A percentile compares a stretch with the other conserved stretches of the same genome.
Evolutionary conservation across 2,888 invertebrate genomes (phyloP).

Genomic region (Ptychoptera contaminata): DNA sequence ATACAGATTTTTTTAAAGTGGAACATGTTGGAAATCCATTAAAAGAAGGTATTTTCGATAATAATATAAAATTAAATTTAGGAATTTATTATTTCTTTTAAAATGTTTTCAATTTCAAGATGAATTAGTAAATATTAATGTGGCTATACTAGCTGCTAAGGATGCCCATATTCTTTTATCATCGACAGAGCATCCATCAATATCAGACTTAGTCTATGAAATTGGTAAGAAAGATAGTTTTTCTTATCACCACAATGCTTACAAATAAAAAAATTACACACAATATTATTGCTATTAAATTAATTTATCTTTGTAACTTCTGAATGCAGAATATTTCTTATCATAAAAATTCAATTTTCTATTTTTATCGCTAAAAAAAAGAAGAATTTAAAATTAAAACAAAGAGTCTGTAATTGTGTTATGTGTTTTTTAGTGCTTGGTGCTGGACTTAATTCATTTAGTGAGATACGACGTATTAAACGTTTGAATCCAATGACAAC

Average conservation of each 20-base stretch:
- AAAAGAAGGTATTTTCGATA: too few relatives aligned
- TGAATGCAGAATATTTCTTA: neutral
- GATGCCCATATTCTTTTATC: slow-evolving; percentile 56
- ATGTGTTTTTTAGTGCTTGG: slow-evolving; percentile 35
- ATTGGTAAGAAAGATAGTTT: slow-evolving; percentile 31
- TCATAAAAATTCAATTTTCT: neutral
- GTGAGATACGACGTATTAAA: slow-evolving; percentile 44
- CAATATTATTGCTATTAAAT: too few relatives aligned
- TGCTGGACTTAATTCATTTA: slow-evolving; percentile 54
- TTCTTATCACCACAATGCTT: too few relatives aligned
- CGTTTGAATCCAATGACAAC: slow-evolving; percentile 41
- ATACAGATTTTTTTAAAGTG: slow-evolving; percentile 41
- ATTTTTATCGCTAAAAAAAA: neutral
- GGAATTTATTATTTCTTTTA: too few relatives aligned
- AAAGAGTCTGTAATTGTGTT: too few relatives aligned
- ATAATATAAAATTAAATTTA: too few relatives aligned
- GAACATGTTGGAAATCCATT: slow-evolving; percentile 17
- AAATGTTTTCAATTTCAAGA: slow-evolving; percentile 4
- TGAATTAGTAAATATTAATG: slow-evolving; percentile 39
- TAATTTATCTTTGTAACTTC: neutral
- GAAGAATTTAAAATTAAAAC: too few relatives aligned
- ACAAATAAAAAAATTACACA: too few relatives aligned
- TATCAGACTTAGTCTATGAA: slow-evolving; percentile 46
- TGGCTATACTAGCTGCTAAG: slow-evolving; percentile 46
- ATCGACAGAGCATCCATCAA: slow-evolving; percentile 31